phyloP scores from a whole-genome alignment of 1,140 invertebrate genomes.

The Goniozus legneri region DNA sequence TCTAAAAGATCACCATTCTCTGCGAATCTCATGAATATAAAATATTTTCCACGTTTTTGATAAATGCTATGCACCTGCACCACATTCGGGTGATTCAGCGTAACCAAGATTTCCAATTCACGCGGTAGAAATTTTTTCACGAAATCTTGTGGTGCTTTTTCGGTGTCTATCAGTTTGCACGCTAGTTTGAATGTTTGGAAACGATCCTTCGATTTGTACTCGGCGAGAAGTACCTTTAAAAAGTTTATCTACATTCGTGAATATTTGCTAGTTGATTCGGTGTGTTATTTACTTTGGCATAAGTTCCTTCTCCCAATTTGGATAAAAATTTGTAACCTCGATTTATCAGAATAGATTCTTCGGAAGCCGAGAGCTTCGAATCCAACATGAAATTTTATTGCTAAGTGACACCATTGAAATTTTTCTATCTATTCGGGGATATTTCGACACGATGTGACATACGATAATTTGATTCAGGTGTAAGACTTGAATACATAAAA shows the following conservation, averaged over 20 bases:
- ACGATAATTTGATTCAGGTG: too few relatives aligned
- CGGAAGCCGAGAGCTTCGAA: conserved; percentile 44
- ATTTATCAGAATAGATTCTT: conserved; percentile 56
- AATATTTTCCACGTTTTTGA: conserved; percentile 62
- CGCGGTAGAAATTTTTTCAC: conserved; percentile 71
- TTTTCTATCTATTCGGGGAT: too few relatives aligned
- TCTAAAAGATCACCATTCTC: conserved; percentile 69
- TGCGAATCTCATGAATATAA: conserved; percentile 66
- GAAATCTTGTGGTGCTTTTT: conserved; percentile 68
- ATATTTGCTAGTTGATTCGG: background rate
- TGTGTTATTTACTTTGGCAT: conserved; percentile 56
- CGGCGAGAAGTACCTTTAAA: conserved; percentile 60
- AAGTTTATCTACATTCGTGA: background rate
- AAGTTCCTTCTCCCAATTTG: conserved; percentile 66
- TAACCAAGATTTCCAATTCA: conserved; percentile 67
- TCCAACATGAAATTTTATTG: conserved; percentile 24
- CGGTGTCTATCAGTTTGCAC: conserved; percentile 73
- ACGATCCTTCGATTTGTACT: conserved; percentile 50
- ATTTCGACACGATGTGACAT: too few relatives aligned
- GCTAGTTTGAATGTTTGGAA: too few relatives aligned
- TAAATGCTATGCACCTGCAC: conserved; percentile 69
- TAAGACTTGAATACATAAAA: too few relatives aligned
- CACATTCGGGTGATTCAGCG: conserved; percentile 70
- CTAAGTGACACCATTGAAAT: too few relatives aligned
- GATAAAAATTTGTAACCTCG: conserved; percentile 60